phyloP scores from a whole-genome alignment of 2,797 vertebrate species.

The Oreochromis mossambicus region DNA sequence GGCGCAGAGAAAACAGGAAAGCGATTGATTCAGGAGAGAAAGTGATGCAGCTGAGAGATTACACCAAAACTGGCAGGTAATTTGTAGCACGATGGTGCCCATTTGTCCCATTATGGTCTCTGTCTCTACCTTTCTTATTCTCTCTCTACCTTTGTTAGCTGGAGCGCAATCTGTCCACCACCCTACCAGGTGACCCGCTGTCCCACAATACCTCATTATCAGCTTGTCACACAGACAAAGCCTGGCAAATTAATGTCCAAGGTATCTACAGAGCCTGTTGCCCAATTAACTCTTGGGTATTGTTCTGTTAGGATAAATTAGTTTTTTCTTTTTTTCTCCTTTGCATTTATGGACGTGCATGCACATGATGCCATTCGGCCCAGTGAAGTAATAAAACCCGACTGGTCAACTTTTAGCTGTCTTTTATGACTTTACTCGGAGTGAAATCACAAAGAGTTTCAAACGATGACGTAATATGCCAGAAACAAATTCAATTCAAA shows the following conservation, averaged over 20 bases:
- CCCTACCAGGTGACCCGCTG: conserved; percentile 51
- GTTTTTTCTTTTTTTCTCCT: neutral
- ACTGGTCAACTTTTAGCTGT: conserved; percentile 15
- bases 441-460: neutral
- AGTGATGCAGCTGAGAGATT: conserved; percentile 61
- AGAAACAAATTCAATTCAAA: conserved; percentile 8
- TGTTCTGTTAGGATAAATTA: conserved; percentile 55
- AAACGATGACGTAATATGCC: neutral
- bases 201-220: conserved; percentile 77
- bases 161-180: conserved; percentile 40
- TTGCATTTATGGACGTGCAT: neutral
- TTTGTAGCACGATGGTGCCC: conserved; percentile 72
- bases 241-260: conserved; percentile 64
- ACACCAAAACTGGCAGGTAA: conserved; percentile 72
- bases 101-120: conserved; percentile 53
- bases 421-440: conserved; percentile 12
- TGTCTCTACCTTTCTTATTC: neutral
- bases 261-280: conserved; percentile 32
- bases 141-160: conserved; percentile 43
- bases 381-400: conserved; percentile 9
- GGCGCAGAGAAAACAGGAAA: neutral
- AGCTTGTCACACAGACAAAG: conserved; percentile 65
- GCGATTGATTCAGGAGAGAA: conserved; percentile 31
- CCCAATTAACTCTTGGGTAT: conserved; percentile 61
- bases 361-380: conserved; percentile 22